Evolutionary conservation across 2,797 vertebrate genomes (phyloP).

Genomic region (Apodemus agrarius): DNA sequence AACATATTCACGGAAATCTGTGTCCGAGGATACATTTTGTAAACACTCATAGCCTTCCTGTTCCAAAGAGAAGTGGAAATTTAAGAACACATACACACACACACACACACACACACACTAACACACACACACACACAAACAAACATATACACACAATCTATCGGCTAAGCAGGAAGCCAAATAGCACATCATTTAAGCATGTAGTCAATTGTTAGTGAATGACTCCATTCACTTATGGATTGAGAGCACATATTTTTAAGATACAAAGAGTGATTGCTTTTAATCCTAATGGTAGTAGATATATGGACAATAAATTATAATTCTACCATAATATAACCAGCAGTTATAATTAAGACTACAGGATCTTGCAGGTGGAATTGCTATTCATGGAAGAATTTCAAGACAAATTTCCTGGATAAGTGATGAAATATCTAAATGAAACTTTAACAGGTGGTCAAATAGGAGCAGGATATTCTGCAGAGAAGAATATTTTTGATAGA

Average conservation of each 20-base stretch:
- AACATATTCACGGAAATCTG: slow-evolving; percentile 78
- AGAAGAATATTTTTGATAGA: not conserved
- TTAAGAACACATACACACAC: not conserved
- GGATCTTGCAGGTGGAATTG: not conserved
- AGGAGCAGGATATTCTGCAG: not conserved
- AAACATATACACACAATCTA: not conserved
- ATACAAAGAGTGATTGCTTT: not conserved
- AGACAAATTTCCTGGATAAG: not conserved
- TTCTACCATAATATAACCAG: not conserved
- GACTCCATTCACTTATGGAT: not conserved
- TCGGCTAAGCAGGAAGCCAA: not conserved
- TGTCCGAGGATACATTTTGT: slow-evolving; percentile 37
- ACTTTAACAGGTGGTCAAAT: not conserved
- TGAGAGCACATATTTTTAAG: not conserved
- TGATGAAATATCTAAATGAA: not conserved
- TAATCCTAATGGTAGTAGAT: not conserved
- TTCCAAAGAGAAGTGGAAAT: not conserved
- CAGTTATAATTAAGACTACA: not conserved
- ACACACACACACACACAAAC: not conserved
- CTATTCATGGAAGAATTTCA: not conserved
- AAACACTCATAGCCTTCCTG: slow-evolving; percentile 34
- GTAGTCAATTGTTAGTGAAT: not conserved
- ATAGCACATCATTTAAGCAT: not conserved
- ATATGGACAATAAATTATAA: not conserved
- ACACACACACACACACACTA: not conserved